phyloP scores from a whole-genome alignment of 2,113 vertebrate genomes.

The Candoia aspera region DNA sequence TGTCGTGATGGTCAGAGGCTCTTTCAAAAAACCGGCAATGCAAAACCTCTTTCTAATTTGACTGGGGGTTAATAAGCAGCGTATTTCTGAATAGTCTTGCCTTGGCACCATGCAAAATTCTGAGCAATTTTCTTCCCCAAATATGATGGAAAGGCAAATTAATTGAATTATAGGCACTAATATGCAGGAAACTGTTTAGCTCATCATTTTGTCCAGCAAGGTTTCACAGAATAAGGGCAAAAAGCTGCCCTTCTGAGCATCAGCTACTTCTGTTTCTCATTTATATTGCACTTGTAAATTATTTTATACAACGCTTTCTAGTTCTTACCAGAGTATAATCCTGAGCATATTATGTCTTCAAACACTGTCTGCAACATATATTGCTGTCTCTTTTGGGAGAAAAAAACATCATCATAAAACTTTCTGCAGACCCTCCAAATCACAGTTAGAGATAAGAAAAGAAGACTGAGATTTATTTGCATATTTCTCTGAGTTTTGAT shows the following conservation, averaged over 20 bases:
- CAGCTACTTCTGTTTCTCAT: not conserved
- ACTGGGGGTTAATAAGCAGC: constrained; percentile 23
- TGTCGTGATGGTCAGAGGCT: not conserved
- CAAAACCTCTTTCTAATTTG: constrained; percentile 34
- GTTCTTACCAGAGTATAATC: not conserved
- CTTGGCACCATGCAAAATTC: not conserved
- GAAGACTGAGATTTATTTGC: not conserved
- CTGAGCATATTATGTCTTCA: not conserved
- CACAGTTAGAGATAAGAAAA: not conserved
- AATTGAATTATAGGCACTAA: constrained; percentile 18
- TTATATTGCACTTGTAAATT: constrained; percentile 1
- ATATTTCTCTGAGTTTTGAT: not conserved
- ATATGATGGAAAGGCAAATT: constrained; percentile 9
- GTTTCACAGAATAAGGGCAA: constrained; percentile 22
- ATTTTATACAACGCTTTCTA: not conserved
- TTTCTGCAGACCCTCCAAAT: not conserved
- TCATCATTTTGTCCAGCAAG: constrained; percentile 3
- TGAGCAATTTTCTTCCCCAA: constrained; percentile 4
- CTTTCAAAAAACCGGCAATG: constrained; percentile 31
- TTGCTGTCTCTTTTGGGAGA: not conserved
- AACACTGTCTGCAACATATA: not conserved
- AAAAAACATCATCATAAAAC: not conserved
- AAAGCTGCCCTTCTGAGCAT: not conserved
- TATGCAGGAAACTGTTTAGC: not conserved
- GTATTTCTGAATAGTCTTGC: not conserved